Base-by-base conservation (phyloP, 2,113 vertebrate genomes). In the Ictidomys tridecemlineatus region DNA sequence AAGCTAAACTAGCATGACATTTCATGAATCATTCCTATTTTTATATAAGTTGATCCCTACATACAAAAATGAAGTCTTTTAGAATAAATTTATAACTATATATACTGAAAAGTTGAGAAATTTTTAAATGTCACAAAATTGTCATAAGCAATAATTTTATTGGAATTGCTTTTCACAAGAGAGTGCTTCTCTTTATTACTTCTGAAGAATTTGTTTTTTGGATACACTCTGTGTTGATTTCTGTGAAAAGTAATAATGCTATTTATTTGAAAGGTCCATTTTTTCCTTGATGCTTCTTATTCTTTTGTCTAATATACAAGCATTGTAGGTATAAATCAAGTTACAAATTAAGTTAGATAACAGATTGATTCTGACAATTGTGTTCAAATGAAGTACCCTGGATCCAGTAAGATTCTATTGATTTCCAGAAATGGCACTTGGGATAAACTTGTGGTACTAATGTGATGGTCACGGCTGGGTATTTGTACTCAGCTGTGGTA, bases 321-420 rank as follows among this genome's bases (percentile, higher is more conserved):
- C 85, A 79, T 86, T 93, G 77, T 96, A 95, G 77, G 63, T 96
- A 97, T 96, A 97, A 97, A 98, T 97, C 96, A 96, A 95, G 37
- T 97, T 97, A 96, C 72, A 97, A 97, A 97, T 97, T 97, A 97
- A 96, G 61, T 97, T 93, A 96, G 87, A 96, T 56, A 45, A 80
- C 42, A 83, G 90, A 98, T 94, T 97, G 90, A 97, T 97, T 96
- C 84, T 97, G 96, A 97, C 95, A 97, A 86, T 95, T 89, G 77
- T 95, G 77, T 95, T 95, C 69, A 85, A 89, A 79, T 83, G 92
- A 95, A 98, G 96, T 91, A 93, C 77, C 84, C 39, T 94, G 51
- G 80, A 92, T 72, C 37, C 63, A 94, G 72, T 92, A 97, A 96
- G 95, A 91, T 94, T 95, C 30, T 91, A 92, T 86, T 94, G 93